These are phyloP conservation scores for Noctuana brunneofusca DNA, from an alignment of 2,888 invertebrate genomes.

Conservation along the genomic window DNA sequence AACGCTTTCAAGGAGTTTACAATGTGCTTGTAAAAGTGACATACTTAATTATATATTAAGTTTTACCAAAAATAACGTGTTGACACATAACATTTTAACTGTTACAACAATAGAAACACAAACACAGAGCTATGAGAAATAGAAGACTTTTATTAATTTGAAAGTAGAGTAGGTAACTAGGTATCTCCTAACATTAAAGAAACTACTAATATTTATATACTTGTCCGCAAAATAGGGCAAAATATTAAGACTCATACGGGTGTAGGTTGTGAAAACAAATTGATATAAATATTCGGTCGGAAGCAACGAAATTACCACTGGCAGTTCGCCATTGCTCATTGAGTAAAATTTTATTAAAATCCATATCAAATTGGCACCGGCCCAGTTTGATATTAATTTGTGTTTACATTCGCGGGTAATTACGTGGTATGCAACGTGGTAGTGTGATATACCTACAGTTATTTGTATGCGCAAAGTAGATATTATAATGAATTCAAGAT, in stretches of 20 bases:
- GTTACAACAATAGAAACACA: not conserved
- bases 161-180: not conserved
- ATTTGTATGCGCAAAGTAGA: not conserved
- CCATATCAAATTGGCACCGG: constrained; percentile 35
- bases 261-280: constrained; percentile 19
- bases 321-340: constrained; percentile 35
- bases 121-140: not conserved
- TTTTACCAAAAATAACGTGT: not conserved
- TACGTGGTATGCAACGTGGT: constrained; percentile 7
- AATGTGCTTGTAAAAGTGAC: not conserved
- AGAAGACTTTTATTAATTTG: not conserved
- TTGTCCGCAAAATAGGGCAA: not conserved
- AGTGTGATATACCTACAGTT: not conserved
- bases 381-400: constrained; percentile 31
- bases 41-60: not conserved
- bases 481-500: no score
- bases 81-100: not conserved
- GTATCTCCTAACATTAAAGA: no score
- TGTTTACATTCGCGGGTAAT: constrained; percentile 14
- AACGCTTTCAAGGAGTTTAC: not conserved
- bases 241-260: not conserved
- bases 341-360: constrained; percentile 35
- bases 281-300: constrained; percentile 13
- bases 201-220: not conserved
- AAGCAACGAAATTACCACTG: constrained; percentile 20